A percentile compares a stretch with the other conserved stretches of the same genome.
Conservation (phyloP, 2,888 invertebrate genomes). For the Scaptomyza caliginosa region DNA sequence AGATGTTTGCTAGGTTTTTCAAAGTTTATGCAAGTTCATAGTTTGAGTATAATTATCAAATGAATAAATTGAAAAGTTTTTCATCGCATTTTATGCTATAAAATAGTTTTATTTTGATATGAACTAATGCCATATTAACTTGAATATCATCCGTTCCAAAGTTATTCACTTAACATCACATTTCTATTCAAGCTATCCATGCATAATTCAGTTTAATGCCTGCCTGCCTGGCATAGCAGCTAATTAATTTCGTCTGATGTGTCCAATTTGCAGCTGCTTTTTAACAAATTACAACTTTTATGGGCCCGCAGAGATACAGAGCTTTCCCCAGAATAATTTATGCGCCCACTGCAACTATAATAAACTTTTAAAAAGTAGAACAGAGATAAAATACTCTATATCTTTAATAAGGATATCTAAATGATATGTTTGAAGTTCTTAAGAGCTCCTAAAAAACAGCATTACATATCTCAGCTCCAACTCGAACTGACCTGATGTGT, state of each 20-base stretch:
- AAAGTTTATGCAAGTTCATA: neutral
- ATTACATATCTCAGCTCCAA: neutral
- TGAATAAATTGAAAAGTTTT: neutral
- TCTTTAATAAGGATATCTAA: neutral
- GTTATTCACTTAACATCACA: conserved; percentile 32
- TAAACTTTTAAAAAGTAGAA: neutral
- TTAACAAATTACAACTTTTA: conserved; percentile 51
- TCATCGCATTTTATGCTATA: too few relatives aligned
- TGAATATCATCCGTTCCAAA: conserved; percentile 11
- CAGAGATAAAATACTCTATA: conserved; percentile 24
- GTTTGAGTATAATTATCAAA: too few relatives aligned
- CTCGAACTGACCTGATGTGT: too few relatives aligned
- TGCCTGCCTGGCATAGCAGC: conserved; percentile 36
- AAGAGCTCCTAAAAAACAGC: neutral
- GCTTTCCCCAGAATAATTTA: conserved; percentile 60
- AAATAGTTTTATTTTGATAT: neutral
- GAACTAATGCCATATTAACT: conserved; percentile 28
- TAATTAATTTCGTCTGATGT: conserved; percentile 54
- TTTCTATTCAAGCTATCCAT: conserved; percentile 32
- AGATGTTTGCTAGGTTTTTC: too few relatives aligned
- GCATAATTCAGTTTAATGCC: conserved; percentile 48
- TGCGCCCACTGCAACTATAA: conserved; percentile 57
- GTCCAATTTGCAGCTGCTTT: conserved; percentile 58
- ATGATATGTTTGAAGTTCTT: neutral
- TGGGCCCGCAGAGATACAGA: conserved; percentile 25